phyloP scores from a whole-genome alignment of 2,888 invertebrate species.

The Conomelus anceps region DNA sequence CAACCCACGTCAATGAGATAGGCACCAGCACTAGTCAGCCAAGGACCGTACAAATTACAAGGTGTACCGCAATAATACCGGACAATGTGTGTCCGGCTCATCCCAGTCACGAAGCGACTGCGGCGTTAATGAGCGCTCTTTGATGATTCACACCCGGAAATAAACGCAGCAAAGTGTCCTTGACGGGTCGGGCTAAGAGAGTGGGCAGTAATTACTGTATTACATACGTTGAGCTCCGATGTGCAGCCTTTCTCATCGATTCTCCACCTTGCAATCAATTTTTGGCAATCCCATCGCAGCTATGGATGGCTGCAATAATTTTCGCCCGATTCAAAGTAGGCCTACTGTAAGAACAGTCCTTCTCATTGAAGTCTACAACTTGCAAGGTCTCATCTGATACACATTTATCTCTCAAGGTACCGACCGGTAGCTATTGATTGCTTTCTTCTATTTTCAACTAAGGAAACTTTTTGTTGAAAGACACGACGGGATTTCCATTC shows the following conservation, averaged over 20 bases:
- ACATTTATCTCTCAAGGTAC: background rate
- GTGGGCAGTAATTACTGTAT: background rate
- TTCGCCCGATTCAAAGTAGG: background rate
- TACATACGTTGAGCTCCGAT: background rate
- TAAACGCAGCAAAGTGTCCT: background rate
- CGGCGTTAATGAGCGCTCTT: background rate
- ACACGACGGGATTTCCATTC: too few relatives aligned
- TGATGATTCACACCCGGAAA: background rate
- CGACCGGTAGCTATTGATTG: background rate
- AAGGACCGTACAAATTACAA: background rate
- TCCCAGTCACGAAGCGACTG: background rate
- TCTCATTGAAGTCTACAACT: background rate
- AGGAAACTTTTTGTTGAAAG: too few relatives aligned
- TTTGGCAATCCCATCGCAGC: background rate
- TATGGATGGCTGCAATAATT: background rate
- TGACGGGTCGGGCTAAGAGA: background rate
- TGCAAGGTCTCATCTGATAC: background rate
- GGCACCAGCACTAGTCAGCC: too few relatives aligned
- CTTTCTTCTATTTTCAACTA: too few relatives aligned
- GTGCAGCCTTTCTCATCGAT: background rate
- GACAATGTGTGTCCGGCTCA: background rate
- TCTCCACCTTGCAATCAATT: background rate
- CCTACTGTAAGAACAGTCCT: background rate
- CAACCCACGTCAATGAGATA: background rate
- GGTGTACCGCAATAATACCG: background rate